Evolutionary conservation across 2,797 vertebrate species (phyloP), one percentile per base, ranked within the genome.

Genomic region (Syngnathus rostellatus): DNA sequence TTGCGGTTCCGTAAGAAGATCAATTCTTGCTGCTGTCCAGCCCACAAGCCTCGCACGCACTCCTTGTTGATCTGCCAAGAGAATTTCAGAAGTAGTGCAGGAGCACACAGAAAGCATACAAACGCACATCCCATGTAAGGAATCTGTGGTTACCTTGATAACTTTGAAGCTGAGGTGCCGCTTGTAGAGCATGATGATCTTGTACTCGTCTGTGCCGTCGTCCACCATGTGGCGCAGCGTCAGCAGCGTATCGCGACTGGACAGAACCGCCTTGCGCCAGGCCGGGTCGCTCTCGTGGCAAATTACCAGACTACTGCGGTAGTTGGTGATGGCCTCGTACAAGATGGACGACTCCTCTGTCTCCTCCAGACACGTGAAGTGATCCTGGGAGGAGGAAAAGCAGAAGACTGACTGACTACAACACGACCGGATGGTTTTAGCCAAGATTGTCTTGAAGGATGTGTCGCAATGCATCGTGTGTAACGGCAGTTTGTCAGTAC

Each of bases 141-240:
- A 63, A 45, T 0, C 40, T 25, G 12, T 73, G 11, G 71, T 79
- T 71, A 95, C 97, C 95, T 99, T 99, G 85, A 99, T 98, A 83
- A 99, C 96, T 87, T 95, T 98, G 87, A 99, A 99, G 90, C 90
- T 97, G 86, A 99, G 88, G 85, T 95, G 95, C 71, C 94, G 91
- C 81, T 93, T 94, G 86, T 98, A 95, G 40, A 99, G 92, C 97
- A 98, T 99, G 86, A 99, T 95, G 86, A 99, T 93, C 92, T 98
- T 99, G 74, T 99, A 99, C 82, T 98, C 95, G 0, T 98, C 95
- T 0, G 92, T 90, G 53, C 95, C 97, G 76, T 99, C 97, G 5
- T 98, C 95, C 19, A 97, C 92, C 85, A 96, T 94, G 0, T 96
- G 97, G 41, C 97, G 88, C 66, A 99, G 84, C 0, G 97, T 98